Conservation (phyloP, 1,140 invertebrate genomes). For the Drosophila simulans region DNA sequence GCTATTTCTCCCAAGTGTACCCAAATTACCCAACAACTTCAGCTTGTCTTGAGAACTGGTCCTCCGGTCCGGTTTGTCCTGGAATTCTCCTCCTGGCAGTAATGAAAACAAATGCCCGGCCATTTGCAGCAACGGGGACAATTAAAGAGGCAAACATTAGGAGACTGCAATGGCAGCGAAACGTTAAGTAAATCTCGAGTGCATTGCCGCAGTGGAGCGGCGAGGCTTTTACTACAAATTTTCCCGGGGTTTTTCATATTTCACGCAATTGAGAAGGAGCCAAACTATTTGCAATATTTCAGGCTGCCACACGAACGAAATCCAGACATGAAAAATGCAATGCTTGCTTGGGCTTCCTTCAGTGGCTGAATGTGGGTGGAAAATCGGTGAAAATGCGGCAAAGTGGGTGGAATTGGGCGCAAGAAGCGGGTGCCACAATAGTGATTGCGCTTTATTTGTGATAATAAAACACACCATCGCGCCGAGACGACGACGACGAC, state of each 20-base stretch:
- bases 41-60: constrained; percentile 5
- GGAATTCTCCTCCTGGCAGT: constrained; percentile 32
- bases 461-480: constrained; percentile 84
- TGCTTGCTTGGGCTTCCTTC: constrained; percentile 28
- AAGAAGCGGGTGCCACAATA: constrained; percentile 74
- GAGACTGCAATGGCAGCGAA: constrained; percentile 17
- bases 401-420: constrained; percentile 22
- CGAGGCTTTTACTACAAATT: constrained; percentile 31
- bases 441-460: constrained; percentile 84
- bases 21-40: constrained; percentile 37
- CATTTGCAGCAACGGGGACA: constrained; percentile 42
- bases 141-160: constrained; percentile 45
- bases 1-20: constrained; percentile 26
- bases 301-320: constrained; percentile 74
- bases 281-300: constrained; percentile 83
- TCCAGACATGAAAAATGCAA: constrained; percentile 64
- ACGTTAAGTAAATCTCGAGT: constrained; percentile 55
- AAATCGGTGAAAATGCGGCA: constrained; percentile 4
- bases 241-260: constrained; percentile 58
- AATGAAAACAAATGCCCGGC: constrained; percentile 67
- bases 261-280: constrained; percentile 77
- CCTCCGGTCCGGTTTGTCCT: neutral
- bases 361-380: constrained; percentile 2
- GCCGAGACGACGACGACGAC: constrained; percentile 52
- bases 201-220: constrained; percentile 15